phyloP scores from a whole-genome alignment of 37 sponge, comb jelly and placozoan genomes.

The Tethya wilhelma region DNA sequence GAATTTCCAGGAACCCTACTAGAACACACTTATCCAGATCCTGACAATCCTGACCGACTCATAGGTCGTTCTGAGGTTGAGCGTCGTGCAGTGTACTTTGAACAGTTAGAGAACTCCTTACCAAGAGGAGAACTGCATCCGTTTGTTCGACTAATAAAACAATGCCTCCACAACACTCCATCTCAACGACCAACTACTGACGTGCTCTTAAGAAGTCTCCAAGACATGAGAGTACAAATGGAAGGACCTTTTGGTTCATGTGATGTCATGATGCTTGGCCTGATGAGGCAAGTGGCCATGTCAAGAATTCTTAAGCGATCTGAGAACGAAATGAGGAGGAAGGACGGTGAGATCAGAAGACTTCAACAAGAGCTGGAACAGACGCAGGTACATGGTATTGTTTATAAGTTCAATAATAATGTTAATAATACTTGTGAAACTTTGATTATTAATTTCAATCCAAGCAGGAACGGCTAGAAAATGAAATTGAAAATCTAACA shows the following conservation, averaged over 20 bases:
- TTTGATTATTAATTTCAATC: too few species aligned
- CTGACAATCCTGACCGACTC: constrained; percentile 1
- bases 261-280: too few species aligned
- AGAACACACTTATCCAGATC: not conserved
- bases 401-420: too few species aligned
- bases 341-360: too few species aligned
- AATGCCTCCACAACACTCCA: constrained; percentile 3
- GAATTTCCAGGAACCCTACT: constrained; percentile 25
- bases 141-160: not conserved
- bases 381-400: too few species aligned
- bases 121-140: not conserved
- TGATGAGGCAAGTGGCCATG: too few species aligned
- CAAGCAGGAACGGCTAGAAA: too few species aligned
- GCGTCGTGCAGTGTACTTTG: constrained; percentile 8
- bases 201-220: not conserved
- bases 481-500: too few species aligned
- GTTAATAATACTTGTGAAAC: too few species aligned
- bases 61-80: constrained; percentile 12
- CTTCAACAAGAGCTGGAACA: too few species aligned
- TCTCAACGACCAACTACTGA: not conserved
- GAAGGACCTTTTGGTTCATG: constrained; percentile 12
- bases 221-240: not conserved
- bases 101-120: not conserved
- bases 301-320: too few species aligned
- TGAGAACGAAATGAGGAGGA: too few species aligned